Conservation (phyloP, 2,797 vertebrate genomes). For the Xenops minutus region DNA sequence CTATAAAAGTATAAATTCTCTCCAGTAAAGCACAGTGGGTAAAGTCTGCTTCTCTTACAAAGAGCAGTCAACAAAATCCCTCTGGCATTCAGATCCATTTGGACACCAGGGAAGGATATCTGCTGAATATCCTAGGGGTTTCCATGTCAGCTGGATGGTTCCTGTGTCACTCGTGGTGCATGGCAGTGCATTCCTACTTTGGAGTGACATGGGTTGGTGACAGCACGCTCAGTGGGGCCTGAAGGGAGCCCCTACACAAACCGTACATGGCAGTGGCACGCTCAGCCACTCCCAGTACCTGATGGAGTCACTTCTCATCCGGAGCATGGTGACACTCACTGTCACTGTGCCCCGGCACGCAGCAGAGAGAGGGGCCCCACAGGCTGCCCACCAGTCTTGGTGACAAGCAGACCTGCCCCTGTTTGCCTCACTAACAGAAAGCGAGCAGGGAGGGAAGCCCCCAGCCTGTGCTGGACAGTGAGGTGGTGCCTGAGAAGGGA, state of each 20-base stretch:
- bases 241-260: background rate
- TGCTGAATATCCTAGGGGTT: background rate
- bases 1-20: background rate
- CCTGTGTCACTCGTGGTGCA: background rate
- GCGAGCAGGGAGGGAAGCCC: background rate
- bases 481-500: background rate
- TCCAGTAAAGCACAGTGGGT: background rate
- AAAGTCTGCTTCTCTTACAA: background rate
- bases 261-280: rapidly evolving
- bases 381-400: background rate
- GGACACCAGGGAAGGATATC: background rate
- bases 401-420: background rate
- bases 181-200: background rate
- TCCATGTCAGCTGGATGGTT: background rate
- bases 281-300: background rate
- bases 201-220: background rate
- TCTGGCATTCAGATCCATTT: background rate
- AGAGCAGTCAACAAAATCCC: background rate
- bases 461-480: rapidly evolving
- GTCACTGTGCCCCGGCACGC: background rate
- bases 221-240: background rate
- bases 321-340: rapidly evolving
- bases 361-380: background rate
- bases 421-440: background rate
- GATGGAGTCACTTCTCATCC: background rate